A percentile compares a stretch with the other conserved stretches of the same genome.
These are phyloP conservation scores for Spodoptera litura DNA, from an alignment of 1,140 invertebrate genomes.

Conservation along the genomic window DNA sequence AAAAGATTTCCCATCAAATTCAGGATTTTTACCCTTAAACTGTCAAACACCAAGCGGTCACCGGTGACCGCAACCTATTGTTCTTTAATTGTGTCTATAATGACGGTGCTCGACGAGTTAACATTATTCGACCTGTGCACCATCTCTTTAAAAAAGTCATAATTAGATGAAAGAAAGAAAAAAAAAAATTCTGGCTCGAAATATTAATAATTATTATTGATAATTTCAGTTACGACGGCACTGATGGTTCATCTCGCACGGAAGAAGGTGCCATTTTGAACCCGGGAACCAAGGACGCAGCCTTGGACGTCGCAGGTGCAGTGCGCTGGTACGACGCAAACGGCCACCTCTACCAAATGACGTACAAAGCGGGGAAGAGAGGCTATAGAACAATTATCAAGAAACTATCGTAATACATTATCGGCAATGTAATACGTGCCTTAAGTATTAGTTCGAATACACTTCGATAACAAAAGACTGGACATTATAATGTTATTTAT, in stretches of 20 bases:
- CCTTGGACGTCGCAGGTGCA: conserved; percentile 87
- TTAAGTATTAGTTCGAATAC: conserved; percentile 43
- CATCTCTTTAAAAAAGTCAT: too few relatives aligned
- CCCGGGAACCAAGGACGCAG: conserved; percentile 87
- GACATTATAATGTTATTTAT: conserved; percentile 52
- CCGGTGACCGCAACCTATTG: too few relatives aligned
- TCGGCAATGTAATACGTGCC: conserved; percentile 20
- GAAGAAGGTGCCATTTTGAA: conserved; percentile 78
- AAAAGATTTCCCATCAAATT: neutral
- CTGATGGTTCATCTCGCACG: conserved; percentile 78
- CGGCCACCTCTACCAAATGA: conserved; percentile 90
- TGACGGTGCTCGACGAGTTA: too few relatives aligned
- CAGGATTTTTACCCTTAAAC: too few relatives aligned
- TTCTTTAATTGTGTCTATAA: too few relatives aligned
- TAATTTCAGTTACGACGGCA: conserved; percentile 81
- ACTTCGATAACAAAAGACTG: conserved; percentile 56
- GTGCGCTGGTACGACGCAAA: conserved; percentile 88
- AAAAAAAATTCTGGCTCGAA: neutral
- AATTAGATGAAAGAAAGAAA: too few relatives aligned
- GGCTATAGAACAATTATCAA: conserved; percentile 84
- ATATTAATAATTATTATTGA: neutral
- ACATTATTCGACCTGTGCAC: too few relatives aligned
- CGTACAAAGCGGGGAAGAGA: conserved; percentile 87
- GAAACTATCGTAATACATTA: conserved; percentile 63
- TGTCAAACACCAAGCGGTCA: too few relatives aligned